Evolutionary conservation across 1,140 invertebrate species (phyloP), one percentile per base, ranked within the genome.

Genomic region (Megathymus violae): DNA sequence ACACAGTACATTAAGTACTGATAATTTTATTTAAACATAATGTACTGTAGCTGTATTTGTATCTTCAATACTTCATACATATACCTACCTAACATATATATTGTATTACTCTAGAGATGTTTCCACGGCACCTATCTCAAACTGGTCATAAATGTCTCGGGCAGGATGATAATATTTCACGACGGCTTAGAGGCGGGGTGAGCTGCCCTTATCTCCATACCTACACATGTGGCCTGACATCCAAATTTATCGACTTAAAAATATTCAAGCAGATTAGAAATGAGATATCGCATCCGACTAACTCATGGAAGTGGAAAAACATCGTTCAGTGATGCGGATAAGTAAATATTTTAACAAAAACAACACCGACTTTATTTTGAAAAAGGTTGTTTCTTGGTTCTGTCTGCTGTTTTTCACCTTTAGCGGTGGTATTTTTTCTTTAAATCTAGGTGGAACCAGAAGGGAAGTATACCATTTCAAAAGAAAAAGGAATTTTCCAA

Each of bases 131-230:
- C 84, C 82, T 88, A 87, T 88, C 76, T 88, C 84, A 82, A 79
- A 76, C 67, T 52, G 79, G 74, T 76, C 75, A 71, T 90, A 90
- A 90, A 90, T 85, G 86, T 90, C 86, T 75, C 62, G 60, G 61
- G 48, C 85, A 80, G 80, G 85, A 87, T 90, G 85, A 87, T 90
- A 83, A 88, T 90, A 90, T 90, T 89, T 90, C 88, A 90, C 80
- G 85, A 82, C 50, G 72, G 71, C 81, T 77, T 79, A 83, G 71
- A 74, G 76, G 80, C 73, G 74, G 69, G 71, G 69, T 56, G 66
- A 70, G 61, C 69, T 81, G 75, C 78, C 80, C 82, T 86, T 74
- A 78, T 80, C 79, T 77, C 34, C 54, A 68, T 73, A 77, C 80
- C 82, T 80, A 78, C 85, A 88, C 83, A 88, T 88, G 83, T 88